Conservation (phyloP, 2,888 invertebrate species). For the Sphinx pinastri region DNA sequence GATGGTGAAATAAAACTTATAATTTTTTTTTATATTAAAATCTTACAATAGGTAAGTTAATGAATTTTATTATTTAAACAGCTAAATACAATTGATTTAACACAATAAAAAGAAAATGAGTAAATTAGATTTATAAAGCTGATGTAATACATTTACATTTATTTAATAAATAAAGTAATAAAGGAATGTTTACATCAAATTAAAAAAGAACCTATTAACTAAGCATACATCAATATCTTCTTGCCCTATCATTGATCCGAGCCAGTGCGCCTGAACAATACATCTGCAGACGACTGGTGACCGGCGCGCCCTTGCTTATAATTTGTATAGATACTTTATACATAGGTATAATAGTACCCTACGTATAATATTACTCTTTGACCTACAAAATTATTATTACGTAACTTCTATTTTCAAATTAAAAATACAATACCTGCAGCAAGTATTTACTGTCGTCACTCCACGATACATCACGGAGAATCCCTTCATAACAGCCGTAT, state of each 20-base stretch:
- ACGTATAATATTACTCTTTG: too few species aligned
- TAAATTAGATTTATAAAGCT: too few species aligned
- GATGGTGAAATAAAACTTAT: too few species aligned
- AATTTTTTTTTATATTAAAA: too few species aligned
- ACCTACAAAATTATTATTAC: not conserved
- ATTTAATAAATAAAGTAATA: too few species aligned
- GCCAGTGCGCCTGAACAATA: slow-evolving; percentile 13
- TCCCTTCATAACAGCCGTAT: slow-evolving; percentile 75
- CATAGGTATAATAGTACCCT: too few species aligned
- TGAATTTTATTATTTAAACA: too few species aligned
- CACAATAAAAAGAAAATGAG: too few species aligned
- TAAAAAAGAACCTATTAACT: not conserved
- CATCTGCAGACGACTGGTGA: not conserved
- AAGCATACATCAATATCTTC: not conserved
- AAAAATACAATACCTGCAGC: slow-evolving; percentile 63
- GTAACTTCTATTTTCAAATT: not conserved
- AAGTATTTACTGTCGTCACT: slow-evolving; percentile 81
- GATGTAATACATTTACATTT: too few species aligned
- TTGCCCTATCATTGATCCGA: not conserved
- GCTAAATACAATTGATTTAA: too few species aligned
- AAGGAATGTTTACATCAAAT: not conserved
- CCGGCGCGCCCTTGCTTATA: not conserved
- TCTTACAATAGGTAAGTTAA: too few species aligned
- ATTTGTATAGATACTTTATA: not conserved
- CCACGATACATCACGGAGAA: slow-evolving; percentile 76